These are phyloP conservation scores for Cardiocondyla obscurior DNA, from an alignment of 1,140 invertebrate species.

Conservation along the genomic window DNA sequence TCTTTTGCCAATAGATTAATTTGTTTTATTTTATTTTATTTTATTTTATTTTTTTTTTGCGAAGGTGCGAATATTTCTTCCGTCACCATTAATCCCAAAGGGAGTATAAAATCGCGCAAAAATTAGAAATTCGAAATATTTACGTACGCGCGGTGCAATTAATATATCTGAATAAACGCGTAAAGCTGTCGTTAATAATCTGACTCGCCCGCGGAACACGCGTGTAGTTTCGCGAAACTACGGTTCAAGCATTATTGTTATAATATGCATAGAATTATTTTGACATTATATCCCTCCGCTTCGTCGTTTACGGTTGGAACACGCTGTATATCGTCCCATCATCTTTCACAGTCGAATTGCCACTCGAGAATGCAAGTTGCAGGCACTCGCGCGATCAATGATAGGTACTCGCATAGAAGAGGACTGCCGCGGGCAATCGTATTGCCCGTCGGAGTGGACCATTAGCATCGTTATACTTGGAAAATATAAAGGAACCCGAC, in stretches of 20 bases:
- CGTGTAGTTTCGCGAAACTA: neutral
- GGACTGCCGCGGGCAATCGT: conserved; percentile 62
- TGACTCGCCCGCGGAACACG: neutral
- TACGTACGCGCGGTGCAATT: neutral
- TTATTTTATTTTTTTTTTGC: conserved; percentile 10
- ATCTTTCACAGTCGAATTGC: conserved; percentile 60
- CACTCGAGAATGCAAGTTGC: conserved; percentile 69
- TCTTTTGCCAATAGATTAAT: neutral
- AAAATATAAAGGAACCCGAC: conserved; percentile 65
- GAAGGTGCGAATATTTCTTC: neutral
- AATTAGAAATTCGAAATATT: neutral
- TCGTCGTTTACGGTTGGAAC: conserved; percentile 33
- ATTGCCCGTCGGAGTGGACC: conserved; percentile 57
- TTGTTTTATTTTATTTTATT: too few species aligned
- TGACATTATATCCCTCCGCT: neutral
- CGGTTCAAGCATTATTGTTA: neutral
- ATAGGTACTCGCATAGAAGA: conserved; percentile 61
- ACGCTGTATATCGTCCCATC: conserved; percentile 31
- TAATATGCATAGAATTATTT: neutral
- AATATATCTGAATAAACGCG: neutral
- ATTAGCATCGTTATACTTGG: conserved; percentile 69
- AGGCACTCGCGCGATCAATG: conserved; percentile 69
- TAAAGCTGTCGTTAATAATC: neutral
- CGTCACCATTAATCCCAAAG: neutral
- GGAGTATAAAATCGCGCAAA: neutral